phyloP scores from a whole-genome alignment of 2,888 invertebrate genomes.

The Tetrapedia diversipes region DNA sequence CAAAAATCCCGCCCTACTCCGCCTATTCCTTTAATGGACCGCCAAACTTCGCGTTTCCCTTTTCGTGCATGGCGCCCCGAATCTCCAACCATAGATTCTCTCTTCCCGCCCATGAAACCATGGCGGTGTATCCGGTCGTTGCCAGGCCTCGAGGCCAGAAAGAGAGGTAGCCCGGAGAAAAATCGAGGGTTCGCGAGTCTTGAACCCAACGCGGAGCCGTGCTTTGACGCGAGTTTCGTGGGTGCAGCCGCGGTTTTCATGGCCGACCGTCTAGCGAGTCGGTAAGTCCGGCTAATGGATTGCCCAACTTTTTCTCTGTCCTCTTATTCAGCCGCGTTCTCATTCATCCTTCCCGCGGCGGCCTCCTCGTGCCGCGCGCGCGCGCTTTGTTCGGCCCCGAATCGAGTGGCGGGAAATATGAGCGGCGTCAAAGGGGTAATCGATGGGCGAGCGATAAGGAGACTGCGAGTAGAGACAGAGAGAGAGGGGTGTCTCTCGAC shows the following conservation, averaged over 20 bases:
- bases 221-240: slow-evolving; percentile 76
- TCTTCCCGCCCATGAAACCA: too few species aligned
- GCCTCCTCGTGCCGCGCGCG: neutral
- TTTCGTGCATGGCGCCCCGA: neutral
- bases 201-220: slow-evolving; percentile 67
- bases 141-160: too few species aligned
- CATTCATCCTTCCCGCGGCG: slow-evolving; percentile 55
- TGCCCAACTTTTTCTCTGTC: slow-evolving; percentile 64
- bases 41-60: slow-evolving; percentile 35
- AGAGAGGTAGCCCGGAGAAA: too few species aligned
- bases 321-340: slow-evolving; percentile 53
- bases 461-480: neutral
- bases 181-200: slow-evolving; percentile 39
- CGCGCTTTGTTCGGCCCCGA: slow-evolving; percentile 37
- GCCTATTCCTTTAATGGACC: slow-evolving; percentile 49
- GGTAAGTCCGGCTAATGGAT: slow-evolving; percentile 63
- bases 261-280: slow-evolving; percentile 46
- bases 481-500: neutral
- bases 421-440: slow-evolving; percentile 39
- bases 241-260: slow-evolving; percentile 54
- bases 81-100: neutral
- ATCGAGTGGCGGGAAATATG: slow-evolving; percentile 45
- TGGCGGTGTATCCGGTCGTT: neutral
- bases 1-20: neutral
- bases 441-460: slow-evolving; percentile 45